Evolutionary conservation across 2,797 vertebrate species (phyloP), one percentile per base, ranked within the genome.

Genomic region (Varecia variegata): DNA sequence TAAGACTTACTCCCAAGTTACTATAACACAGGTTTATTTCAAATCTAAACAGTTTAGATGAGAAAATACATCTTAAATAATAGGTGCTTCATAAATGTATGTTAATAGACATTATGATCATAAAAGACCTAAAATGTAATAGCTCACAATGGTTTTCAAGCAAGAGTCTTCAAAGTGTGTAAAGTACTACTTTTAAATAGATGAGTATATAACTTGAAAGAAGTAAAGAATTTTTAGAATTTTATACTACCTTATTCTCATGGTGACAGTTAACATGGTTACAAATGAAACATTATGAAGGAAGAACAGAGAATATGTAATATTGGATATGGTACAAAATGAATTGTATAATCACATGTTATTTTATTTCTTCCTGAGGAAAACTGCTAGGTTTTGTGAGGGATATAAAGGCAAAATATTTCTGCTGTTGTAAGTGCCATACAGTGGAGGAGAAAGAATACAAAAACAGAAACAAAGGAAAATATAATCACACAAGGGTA

Each of bases 31-130:
- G 70, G 23, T 88, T 81, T 93, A 40, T 32, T 92, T 30, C 32
- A 96, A 88, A 94, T 70, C 58, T 96, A 94, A 94, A 85, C 32
- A 85, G 73, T 0, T 71, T 62, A 11, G 18, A 91, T 47, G 43
- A 62, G 45, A 70, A 85, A 91, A 93, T 4, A 86, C 1, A 15
- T 65, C 20, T 85, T 86, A 81, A 3, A 82, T 3, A 84, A 54
- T 21, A 93, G 13, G 8, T 71, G 8, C 7, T 95, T 58, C 73
- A 82, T 21, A 94, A 76, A 79, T 25, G 50, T 76, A 38, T 58
- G 27, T 67, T 81, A 82, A 67, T 60, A 82, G 3, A 62, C 54
- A 86, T 14, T 67, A 85, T 32, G 17, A 73, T 79, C 43, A 79
- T 23, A 71, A 68, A 23, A 88, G 2, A 54, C 18, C 35, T 60